These are phyloP conservation scores for Amphiduros pacificus DNA, from an alignment of 2,888 invertebrate species.

Conservation along the genomic window DNA sequence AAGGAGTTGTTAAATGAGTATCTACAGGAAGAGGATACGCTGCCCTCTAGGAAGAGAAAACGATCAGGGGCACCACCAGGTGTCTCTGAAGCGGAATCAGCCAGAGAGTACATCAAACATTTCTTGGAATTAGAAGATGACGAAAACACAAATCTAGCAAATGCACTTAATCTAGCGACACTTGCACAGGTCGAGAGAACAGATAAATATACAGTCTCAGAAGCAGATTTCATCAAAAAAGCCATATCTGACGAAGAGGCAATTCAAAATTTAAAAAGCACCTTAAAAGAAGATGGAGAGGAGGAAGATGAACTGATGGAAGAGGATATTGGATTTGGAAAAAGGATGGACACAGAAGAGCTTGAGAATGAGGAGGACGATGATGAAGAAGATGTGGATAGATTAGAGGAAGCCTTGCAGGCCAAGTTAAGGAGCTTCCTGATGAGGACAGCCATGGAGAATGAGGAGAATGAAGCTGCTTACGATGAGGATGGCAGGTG, in stretches of 20 bases:
- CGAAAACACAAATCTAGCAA: conserved; percentile 29
- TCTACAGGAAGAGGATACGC: background rate
- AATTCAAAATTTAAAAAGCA: conserved; percentile 5
- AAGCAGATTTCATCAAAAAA: conserved; percentile 18
- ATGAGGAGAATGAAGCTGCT: background rate
- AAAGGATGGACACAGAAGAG: background rate
- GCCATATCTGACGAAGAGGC: conserved; percentile 19
- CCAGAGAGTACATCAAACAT: conserved; percentile 17
- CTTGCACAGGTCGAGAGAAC: conserved; percentile 22
- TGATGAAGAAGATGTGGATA: background rate
- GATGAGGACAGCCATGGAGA: background rate
- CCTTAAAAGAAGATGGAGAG: background rate
- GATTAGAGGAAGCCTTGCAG: background rate
- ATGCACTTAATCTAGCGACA: conserved; percentile 31
- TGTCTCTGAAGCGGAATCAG: background rate
- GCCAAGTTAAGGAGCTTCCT: background rate
- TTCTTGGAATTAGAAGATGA: conserved; percentile 29
- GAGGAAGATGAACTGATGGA: background rate
- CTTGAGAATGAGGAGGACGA: background rate
- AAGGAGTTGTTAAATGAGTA: no score
- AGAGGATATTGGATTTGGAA: background rate
- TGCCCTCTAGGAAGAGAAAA: background rate
- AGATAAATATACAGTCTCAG: conserved; percentile 13
- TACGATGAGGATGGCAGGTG: background rate
- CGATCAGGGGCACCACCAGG: background rate